Evolutionary conservation across 2,888 invertebrate genomes (phyloP).

Genomic region (Cepaea hortensis): DNA sequence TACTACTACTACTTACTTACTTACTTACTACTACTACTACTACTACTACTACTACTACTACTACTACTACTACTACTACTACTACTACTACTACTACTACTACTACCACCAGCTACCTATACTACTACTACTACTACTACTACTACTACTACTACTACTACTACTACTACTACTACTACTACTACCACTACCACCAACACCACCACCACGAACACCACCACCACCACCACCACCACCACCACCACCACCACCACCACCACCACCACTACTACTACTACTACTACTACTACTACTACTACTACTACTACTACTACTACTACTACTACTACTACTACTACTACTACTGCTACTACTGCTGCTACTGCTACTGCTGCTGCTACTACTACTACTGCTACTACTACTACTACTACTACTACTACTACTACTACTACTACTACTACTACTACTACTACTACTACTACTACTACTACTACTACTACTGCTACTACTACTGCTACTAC

Average conservation of each 20-base stretch:
- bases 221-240: no score
- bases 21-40: no score
- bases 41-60: no score
- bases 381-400: background rate
- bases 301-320: constrained; percentile 13
- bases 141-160: constrained; percentile 10
- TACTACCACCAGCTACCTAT: no score
- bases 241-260: no score
- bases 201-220: no score
- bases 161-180: constrained; percentile 13
- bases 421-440: constrained; percentile 13
- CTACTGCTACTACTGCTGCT: background rate
- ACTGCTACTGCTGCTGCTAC: background rate
- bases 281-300: constrained; percentile 10
- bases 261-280: background rate
- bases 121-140: no score
- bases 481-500: no score
- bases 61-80: no score
- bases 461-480: constrained; percentile 9
- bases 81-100: no score
- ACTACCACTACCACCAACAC: constrained; percentile 13
- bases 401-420: background rate
- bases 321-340: constrained; percentile 13
- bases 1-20: no score
- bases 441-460: constrained; percentile 13